These are phyloP conservation scores for Ailurus styani DNA, from an alignment of 2,113 vertebrate genomes.

Conservation along the genomic window DNA sequence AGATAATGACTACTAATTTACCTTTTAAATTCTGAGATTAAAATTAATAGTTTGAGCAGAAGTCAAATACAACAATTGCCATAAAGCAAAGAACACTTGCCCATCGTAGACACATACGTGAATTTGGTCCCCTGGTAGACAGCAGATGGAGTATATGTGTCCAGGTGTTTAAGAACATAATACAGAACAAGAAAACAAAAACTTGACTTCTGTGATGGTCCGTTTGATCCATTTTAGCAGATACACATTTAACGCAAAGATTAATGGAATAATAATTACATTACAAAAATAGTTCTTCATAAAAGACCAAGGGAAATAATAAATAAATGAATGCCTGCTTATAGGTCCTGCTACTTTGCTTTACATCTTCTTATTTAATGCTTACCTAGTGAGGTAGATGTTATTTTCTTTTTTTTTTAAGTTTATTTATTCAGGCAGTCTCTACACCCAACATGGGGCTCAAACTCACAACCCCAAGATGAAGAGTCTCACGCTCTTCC, in stretches of 20 bases:
- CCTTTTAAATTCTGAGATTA: neutral
- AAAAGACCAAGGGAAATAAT: neutral
- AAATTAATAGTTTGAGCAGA: constrained; percentile 4
- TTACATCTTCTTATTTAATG: neutral
- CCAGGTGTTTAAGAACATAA: neutral
- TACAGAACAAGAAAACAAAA: neutral
- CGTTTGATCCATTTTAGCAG: neutral
- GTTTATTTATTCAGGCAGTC: neutral
- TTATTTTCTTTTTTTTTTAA: neutral
- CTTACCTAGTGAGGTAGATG: neutral
- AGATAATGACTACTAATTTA: neutral
- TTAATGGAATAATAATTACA: neutral
- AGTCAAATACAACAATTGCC: neutral
- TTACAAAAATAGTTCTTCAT: neutral
- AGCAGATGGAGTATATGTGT: neutral
- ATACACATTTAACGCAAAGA: neutral
- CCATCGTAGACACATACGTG: neutral
- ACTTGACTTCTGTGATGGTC: neutral
- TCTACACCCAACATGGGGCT: neutral
- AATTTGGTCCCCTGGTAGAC: neutral
- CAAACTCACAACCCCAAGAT: neutral
- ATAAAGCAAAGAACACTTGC: neutral
- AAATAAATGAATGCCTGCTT: neutral
- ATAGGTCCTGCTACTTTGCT: neutral
- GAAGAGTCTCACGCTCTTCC: neutral